Evolutionary conservation across 2,888 invertebrate species (phyloP).

Genomic region (Synergus umbraculus): DNA sequence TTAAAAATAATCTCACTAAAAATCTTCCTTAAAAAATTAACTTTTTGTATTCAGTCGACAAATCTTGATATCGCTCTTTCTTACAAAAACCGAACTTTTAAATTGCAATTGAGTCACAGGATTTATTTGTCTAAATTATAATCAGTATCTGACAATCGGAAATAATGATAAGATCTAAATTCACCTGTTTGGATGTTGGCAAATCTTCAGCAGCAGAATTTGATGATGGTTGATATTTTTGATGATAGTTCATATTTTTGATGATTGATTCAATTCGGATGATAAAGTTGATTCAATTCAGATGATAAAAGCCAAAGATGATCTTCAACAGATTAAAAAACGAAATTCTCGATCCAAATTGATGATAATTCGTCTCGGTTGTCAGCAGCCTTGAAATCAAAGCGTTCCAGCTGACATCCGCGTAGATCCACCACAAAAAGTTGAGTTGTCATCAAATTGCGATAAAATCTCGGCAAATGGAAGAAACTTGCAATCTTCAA

Average conservation of each 20-base stretch:
- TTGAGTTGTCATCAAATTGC: background rate
- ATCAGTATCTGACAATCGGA: background rate
- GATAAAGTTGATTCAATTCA: too few species aligned
- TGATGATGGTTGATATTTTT: background rate
- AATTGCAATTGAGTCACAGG: too few species aligned
- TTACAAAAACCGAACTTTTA: background rate
- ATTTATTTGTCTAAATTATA: background rate
- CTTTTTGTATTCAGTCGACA: slow-evolving; percentile 36
- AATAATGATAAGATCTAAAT: background rate
- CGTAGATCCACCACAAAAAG: too few species aligned
- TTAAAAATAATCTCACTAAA: slow-evolving; percentile 60
- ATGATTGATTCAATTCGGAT: too few species aligned
- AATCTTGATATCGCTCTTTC: background rate
- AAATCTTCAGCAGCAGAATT: background rate
- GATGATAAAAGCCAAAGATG: too few species aligned
- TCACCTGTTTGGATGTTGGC: background rate
- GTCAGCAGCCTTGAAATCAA: background rate
- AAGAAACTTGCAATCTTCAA: slow-evolving; percentile 4
- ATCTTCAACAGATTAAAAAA: too few species aligned
- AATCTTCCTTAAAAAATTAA: slow-evolving; percentile 48
- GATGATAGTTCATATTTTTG: too few species aligned
- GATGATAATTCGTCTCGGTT: background rate
- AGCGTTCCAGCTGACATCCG: too few species aligned
- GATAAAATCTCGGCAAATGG: background rate
- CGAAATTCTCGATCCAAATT: background rate